Base-by-base conservation (phyloP, 53 echinoderm and acorn worm genomes). In the Hippasteria phrygiana region DNA sequence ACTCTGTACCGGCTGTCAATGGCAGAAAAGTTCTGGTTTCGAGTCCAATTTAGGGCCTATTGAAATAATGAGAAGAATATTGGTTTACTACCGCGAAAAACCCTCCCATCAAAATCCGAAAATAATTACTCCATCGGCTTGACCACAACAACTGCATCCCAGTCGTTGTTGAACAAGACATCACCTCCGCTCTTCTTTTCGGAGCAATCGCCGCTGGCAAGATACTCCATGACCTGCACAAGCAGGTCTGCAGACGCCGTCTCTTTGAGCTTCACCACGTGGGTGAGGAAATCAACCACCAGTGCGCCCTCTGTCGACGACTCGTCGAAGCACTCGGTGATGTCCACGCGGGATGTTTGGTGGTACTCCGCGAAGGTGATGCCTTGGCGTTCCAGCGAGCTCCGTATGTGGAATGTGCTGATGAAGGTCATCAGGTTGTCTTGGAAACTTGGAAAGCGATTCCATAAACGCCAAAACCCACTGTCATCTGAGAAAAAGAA, bases 201-300 rank as follows among this genome's bases (percentile, higher is more conserved):
- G 1, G 91, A 87, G 87, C 87, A 91, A 18, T 69, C 16, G 3
- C 53, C 54, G 31, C 87, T 87, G 24, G 76, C 91, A 3, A 91
- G 40, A 43, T 77, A 91, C 54, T 91, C 87, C 20, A 91, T 47
- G 32, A 81, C 75, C 67, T 92, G 88, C 40, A 42, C 32, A 29
- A 74, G 43, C 11, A 88, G 73, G 39, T 88, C 80, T 41, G 80
- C 80, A 5, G 92, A 17, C 31, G 88, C 92, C 43, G 74, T 63
- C 59, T 86, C 82, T 7, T 88, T 70, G 33, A 92, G 43, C 20
- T 80, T 70, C n/a, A 38, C 17, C 24, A 69, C 77, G 20, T 88
- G 82, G 74, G 47, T 62, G 33, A 92, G 64, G 74, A 92, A 92
- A 34, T 92, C 92, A 29, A 92, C 73, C 69, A 88, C 37, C 75